Evolutionary conservation across 2,797 vertebrate species (phyloP).

Genomic region (Anabas testudineus): DNA sequence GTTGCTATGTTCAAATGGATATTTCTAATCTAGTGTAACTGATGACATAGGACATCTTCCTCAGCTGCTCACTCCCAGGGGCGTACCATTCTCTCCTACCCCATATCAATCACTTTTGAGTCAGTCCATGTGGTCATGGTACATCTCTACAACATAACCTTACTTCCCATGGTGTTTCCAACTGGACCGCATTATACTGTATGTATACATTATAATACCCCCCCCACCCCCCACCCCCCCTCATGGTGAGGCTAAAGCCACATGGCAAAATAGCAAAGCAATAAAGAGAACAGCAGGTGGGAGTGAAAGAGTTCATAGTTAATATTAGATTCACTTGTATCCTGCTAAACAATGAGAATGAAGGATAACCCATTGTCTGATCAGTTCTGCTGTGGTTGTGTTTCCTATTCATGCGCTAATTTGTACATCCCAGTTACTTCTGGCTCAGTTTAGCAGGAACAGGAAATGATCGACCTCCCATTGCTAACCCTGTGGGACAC

Average conservation of each 20-base stretch:
- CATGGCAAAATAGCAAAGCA: conserved; percentile 28
- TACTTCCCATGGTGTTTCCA: conserved; percentile 55
- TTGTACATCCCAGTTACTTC: conserved; percentile 73
- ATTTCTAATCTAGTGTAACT: conserved; percentile 78
- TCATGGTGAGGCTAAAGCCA: conserved; percentile 32
- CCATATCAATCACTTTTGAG: conserved; percentile 70
- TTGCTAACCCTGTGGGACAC: conserved; percentile 73
- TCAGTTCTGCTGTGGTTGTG: conserved; percentile 63
- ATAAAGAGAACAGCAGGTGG: conserved; percentile 57
- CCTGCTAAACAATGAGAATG: conserved; percentile 62
- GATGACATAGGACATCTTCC: conserved; percentile 70
- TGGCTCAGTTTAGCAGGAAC: conserved; percentile 64
- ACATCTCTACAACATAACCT: conserved; percentile 29
- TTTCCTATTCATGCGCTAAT: conserved; percentile 82
- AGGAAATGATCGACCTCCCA: conserved; percentile 78
- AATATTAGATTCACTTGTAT: conserved; percentile 64
- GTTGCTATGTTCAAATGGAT: conserved; percentile 60
- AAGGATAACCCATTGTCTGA: conserved; percentile 67
- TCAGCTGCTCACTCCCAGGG: conserved; percentile 68
- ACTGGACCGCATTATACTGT: conserved; percentile 47
- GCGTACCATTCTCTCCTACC: conserved; percentile 52
- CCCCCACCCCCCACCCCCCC: conserved; percentile 22
- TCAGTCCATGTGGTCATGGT: conserved; percentile 62
- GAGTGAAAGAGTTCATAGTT: conserved; percentile 51
- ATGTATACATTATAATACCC: too few relatives aligned